Base-by-base conservation (phyloP, 23 tunicate genomes). In the Halocynthia roretzi region DNA sequence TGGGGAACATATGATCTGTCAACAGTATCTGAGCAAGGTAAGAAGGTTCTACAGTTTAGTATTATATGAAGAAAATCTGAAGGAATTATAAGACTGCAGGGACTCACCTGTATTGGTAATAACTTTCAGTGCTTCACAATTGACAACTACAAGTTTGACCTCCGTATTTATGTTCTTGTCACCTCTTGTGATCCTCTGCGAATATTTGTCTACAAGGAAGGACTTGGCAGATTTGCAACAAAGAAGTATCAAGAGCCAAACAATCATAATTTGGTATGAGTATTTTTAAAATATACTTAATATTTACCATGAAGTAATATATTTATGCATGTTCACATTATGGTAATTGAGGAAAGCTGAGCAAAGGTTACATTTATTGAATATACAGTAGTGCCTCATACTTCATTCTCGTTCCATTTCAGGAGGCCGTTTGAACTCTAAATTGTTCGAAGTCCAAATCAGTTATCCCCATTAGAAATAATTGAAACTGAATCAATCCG, bases 91-190 rank as follows among this genome's bases (percentile, higher is more conserved):
- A 31, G 44, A 31, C 44, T 31, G 44, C 44, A 31, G 44, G 44
- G 44, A 31, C 44, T 31, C 44, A 31, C 2, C 44, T 31, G 44
- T 31, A 31, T 31, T 31, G 44, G 44, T 31, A 31, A 31, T 31
- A 31, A 31, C 73, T 14, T 82, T 62, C 69, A 93, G 94, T 87
- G 94, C 71, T 68, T 93, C 50, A 80, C 87, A 5, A 93, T 93
- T 76, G 98, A 93, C 76, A 92, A 92, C 14, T 93, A 88, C 73
- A 93, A 93, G 81, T 93, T 93, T 84, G 98, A 93, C 66, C 84
- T 93, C 72, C 98, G 98, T 2, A 61, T 93, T 6, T 93, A 93
- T 64, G 98, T 93, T 15, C 85, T 93, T 7, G 98, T 93, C 54
- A 93, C 98, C 10, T 93, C 98, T 22, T 93, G 98, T 61, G 98